phyloP scores from a whole-genome alignment of 2,888 invertebrate genomes.

The Rutpela maculata region DNA sequence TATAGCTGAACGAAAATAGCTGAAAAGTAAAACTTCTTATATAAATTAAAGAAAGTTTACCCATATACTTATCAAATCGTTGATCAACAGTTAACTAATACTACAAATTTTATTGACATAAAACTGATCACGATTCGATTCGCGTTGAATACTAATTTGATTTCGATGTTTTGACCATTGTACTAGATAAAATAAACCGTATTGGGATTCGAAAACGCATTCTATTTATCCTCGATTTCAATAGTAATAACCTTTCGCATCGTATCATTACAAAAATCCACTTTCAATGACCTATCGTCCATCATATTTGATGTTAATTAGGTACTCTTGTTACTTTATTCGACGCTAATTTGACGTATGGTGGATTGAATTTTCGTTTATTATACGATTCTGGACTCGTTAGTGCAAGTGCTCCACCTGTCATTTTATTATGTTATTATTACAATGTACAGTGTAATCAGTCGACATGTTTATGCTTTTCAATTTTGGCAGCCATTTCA shows the following conservation, averaged over 20 bases:
- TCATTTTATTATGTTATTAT: too few relatives aligned
- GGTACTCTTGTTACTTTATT: constrained; percentile 30
- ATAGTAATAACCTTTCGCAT: constrained; percentile 20
- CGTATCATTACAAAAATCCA: constrained; percentile 16
- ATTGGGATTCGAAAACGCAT: constrained; percentile 17
- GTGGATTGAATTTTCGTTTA: not conserved
- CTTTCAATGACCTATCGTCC: constrained; percentile 16
- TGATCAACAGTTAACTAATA: not conserved
- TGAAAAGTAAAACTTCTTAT: too few relatives aligned
- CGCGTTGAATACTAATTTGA: constrained; percentile 34
- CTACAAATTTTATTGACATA: constrained; percentile 1
- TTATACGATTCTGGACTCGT: not conserved
- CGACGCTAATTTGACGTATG: not conserved
- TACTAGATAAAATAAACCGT: constrained; percentile 31
- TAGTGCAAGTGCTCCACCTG: not conserved
- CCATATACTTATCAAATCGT: not conserved
- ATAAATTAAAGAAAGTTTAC: not conserved
- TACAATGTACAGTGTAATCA: constrained; percentile 7
- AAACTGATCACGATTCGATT: constrained; percentile 20
- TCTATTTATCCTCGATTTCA: constrained; percentile 24
- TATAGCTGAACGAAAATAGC: too few relatives aligned
- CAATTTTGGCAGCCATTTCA: constrained; percentile 5
- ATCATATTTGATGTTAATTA: constrained; percentile 28
- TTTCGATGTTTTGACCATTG: constrained; percentile 26
- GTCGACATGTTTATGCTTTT: constrained; percentile 12